A percentile compares a stretch with the other conserved stretches of the same genome.
Conservation (phyloP, 1,140 invertebrate species). For the Lepidostoma basale region DNA sequence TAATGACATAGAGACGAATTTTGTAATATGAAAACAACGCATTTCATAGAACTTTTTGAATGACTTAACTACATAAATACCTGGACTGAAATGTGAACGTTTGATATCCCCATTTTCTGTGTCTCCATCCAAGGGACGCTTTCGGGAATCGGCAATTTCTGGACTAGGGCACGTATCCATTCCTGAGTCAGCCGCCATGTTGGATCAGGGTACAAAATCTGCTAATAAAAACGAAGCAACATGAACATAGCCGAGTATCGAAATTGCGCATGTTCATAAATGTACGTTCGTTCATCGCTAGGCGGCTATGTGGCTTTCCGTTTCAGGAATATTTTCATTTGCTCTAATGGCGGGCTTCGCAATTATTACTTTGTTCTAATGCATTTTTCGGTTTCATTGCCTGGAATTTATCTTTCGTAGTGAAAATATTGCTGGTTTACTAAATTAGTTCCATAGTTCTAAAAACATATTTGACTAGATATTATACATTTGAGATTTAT, state of each 20-base stretch:
- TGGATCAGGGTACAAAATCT: conserved; percentile 60
- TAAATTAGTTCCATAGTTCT: no score
- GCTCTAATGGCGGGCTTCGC: neutral
- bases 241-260: conserved; percentile 38
- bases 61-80: conserved; percentile 55
- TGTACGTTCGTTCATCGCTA: conserved; percentile 35
- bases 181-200: conserved; percentile 81
- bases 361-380: neutral
- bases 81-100: conserved; percentile 86
- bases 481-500: no score
- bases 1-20: conserved; percentile 49
- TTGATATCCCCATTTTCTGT: conserved; percentile 85
- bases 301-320: conserved; percentile 48
- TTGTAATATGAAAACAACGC: conserved; percentile 32
- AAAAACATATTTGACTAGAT: no score
- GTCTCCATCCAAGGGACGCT: conserved; percentile 85
- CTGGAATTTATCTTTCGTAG: no score
- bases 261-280: conserved; percentile 38
- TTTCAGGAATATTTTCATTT: conserved; percentile 17
- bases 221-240: conserved; percentile 47
- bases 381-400: neutral
- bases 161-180: conserved; percentile 83
- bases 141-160: conserved; percentile 78
- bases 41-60: conserved; percentile 29
- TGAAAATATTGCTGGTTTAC: no score